phyloP scores from a whole-genome alignment of 2,797 vertebrate species.

The Champsocephalus gunnari region DNA sequence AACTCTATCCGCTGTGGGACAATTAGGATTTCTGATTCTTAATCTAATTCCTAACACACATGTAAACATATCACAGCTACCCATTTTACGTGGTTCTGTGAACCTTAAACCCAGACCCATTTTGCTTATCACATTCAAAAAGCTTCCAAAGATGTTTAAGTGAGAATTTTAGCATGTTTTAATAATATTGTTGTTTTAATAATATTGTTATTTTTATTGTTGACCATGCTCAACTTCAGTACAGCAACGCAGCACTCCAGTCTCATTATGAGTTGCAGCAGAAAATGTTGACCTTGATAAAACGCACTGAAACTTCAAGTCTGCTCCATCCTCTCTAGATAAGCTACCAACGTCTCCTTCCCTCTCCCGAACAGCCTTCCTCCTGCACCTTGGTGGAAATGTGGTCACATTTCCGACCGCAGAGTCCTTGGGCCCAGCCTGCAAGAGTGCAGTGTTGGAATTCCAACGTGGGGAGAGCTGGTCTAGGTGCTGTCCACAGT shows the following conservation, averaged over 20 bases:
- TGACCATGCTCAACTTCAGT: slow-evolving; percentile 6
- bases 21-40: too few relatives aligned
- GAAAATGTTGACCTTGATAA: slow-evolving; percentile 16
- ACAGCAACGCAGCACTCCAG: background rate
- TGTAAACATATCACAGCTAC: background rate
- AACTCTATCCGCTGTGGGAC: too few relatives aligned
- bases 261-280: background rate
- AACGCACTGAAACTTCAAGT: slow-evolving; percentile 17
- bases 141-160: background rate
- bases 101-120: background rate
- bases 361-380: slow-evolving; percentile 30
- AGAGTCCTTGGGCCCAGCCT: slow-evolving; percentile 68
- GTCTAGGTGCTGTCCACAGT: slow-evolving; percentile 90
- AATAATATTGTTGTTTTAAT: background rate
- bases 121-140: background rate
- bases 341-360: slow-evolving; percentile 38
- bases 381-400: slow-evolving; percentile 74
- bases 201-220: background rate
- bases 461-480: slow-evolving; percentile 77
- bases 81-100: background rate
- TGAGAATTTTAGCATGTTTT: background rate
- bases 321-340: slow-evolving; percentile 27
- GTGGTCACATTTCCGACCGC: slow-evolving; percentile 68
- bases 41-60: background rate
- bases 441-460: slow-evolving; percentile 72